Percentiles rank a stretch among this genome's conserved stretches.
Evolutionary conservation across 2,797 vertebrate species (phyloP).

Genomic region (Brachymystax lenok): DNA sequence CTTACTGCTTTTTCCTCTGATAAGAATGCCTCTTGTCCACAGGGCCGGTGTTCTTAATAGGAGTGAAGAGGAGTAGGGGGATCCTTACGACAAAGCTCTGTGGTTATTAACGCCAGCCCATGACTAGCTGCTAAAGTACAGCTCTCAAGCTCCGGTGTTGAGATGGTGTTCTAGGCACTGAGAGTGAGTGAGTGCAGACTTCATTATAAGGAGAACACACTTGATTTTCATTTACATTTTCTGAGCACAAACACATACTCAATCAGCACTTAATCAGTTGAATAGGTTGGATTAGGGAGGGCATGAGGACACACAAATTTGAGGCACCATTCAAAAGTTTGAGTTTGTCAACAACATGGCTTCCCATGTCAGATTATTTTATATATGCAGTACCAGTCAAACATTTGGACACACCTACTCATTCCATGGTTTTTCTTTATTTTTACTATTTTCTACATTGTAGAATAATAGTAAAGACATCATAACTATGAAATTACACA

Average conservation of each 20-base stretch:
- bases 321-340: too few species aligned
- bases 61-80: conserved; percentile 39
- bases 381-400: too few species aligned
- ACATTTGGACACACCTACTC: too few species aligned
- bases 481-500: too few species aligned
- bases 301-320: too few species aligned
- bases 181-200: conserved; percentile 35
- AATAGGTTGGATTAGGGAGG: neutral
- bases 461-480: too few species aligned
- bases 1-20: conserved; percentile 62
- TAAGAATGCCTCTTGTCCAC: conserved; percentile 59
- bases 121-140: too few species aligned
- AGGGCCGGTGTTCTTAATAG: conserved; percentile 46
- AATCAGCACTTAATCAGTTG: conserved; percentile 21
- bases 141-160: conserved; percentile 28
- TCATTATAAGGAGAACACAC: conserved; percentile 27
- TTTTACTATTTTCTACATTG: too few species aligned
- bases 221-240: conserved; percentile 37
- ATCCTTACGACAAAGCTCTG: conserved; percentile 1
- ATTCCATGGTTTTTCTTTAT: too few species aligned
- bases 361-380: too few species aligned
- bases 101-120: conserved; percentile 13
- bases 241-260: conserved; percentile 17
- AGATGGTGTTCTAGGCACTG: conserved; percentile 24
- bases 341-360: too few species aligned